Evolutionary conservation across 2,797 vertebrate genomes (phyloP), one percentile per base, ranked within the genome.

Genomic region (Morus bassanus): DNA sequence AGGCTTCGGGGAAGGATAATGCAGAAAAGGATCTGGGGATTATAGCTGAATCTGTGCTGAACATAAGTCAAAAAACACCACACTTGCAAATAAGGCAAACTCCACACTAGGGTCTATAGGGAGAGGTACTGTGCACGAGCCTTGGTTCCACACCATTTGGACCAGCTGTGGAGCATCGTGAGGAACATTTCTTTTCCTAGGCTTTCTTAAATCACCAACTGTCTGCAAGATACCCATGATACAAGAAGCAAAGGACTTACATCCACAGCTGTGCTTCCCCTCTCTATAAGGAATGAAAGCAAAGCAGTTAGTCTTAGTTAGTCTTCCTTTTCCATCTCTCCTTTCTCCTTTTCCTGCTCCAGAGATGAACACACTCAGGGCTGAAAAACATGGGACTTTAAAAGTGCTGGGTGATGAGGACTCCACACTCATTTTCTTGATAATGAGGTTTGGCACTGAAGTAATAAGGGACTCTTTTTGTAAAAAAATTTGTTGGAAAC

Each of bases 331-430:
- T 51, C 19, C 33, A 2, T 14, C 28, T 57, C 19, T 61, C 25
- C 18, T 13, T 46, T 35, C 43, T 35, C 19, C 6, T 41, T 43
- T 43, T 82, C 68, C 43, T 65, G 15, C 13, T 76, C 28, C 51
- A 24, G 30, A 46, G 21, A n/a, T 18, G 16, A 57, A 69, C 1
- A 2, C 0, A 0, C 3, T 68, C 8, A 7, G 12, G 28, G 13
- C 37, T 80, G 39, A 60, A 91, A 91, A 56, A 9, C 7, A 16
- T 5, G 11, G 4, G 9, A 68, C 17, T 79, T 88, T 28, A 64
- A 18, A 67, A 73, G 23, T 10, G 4, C 22, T 51, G 33, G 14
- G 13, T 28, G 24, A 41, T 53, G 53, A 88, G 5, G 11, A 41
- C 22, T 33, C 14, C 16, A 22, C 5, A 13, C 3, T 30, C 8